Percentiles rank a stretch among this genome's conserved stretches.
phyloP scores from a whole-genome alignment of 2,113 vertebrate genomes.

The Rhineura floridana region DNA sequence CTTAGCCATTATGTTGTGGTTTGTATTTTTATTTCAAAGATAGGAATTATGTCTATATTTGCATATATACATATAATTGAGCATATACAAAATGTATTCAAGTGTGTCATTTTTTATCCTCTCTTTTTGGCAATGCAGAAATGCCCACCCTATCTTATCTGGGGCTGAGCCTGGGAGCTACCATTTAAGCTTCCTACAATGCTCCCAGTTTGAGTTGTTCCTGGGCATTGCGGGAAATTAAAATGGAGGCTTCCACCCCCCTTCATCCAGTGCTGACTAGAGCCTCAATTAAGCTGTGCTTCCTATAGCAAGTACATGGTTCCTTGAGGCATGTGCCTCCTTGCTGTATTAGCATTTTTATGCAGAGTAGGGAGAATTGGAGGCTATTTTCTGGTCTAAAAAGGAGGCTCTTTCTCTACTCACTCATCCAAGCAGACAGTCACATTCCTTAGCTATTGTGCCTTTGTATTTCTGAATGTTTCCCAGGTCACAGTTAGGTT shows the following conservation, averaged over 20 bases:
- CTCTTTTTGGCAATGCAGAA: too few species aligned
- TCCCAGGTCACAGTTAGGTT: neutral
- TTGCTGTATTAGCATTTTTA: neutral
- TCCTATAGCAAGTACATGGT: neutral
- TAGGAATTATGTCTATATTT: too few species aligned
- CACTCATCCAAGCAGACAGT: neutral
- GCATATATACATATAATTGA: too few species aligned
- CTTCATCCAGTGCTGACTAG: neutral
- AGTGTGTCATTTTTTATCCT: too few species aligned
- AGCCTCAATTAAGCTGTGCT: neutral
- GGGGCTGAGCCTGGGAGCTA: neutral
- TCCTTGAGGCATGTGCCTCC: neutral
- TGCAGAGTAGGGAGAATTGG: neutral
- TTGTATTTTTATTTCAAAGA: too few species aligned
- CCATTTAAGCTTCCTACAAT: neutral
- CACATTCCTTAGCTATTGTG: neutral
- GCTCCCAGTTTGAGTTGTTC: neutral
- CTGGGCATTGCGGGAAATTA: neutral
- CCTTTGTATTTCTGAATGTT: neutral
- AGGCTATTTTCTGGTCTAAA: neutral
- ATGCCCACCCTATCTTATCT: neutral
- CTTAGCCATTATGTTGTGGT: neutral
- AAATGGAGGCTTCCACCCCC: neutral
- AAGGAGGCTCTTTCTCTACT: too few species aligned
- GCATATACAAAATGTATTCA: too few species aligned